Conservation (phyloP, 1,140 invertebrate species). For the Drosophila tristis region DNA sequence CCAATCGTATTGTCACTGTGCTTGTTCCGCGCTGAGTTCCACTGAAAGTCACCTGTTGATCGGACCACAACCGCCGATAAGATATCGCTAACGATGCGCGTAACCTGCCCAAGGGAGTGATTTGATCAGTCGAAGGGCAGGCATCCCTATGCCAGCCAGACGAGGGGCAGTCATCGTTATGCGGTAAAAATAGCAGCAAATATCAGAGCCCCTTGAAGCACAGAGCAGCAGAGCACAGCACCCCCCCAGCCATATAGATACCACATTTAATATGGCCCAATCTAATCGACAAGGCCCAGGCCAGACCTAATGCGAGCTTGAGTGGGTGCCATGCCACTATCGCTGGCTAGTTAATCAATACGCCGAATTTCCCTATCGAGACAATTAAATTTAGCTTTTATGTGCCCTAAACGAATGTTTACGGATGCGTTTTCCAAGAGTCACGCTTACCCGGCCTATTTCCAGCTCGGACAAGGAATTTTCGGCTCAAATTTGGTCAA, state of each 20-base stretch:
- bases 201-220: neutral
- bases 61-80: neutral
- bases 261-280: constrained; percentile 20
- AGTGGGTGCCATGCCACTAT: constrained; percentile 25
- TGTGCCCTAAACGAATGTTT: constrained; percentile 43
- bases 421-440: constrained; percentile 18
- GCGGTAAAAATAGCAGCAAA: constrained; percentile 7
- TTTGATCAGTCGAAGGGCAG: neutral
- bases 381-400: constrained; percentile 48
- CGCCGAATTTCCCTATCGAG: constrained; percentile 44
- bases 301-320: constrained; percentile 52
- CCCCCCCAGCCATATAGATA: constrained; percentile 30
- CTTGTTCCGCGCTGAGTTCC: neutral
- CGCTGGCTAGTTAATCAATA: constrained; percentile 57
- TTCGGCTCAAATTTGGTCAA: too few relatives aligned
- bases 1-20: neutral
- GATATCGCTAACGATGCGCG: constrained; percentile 1
- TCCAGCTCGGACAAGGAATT: neutral
- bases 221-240: neutral
- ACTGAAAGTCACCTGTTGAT: neutral
- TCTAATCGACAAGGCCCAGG: constrained; percentile 49
- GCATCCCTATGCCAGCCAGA: neutral
- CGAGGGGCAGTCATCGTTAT: constrained; percentile 29
- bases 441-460: constrained; percentile 53
- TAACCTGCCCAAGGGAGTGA: neutral